These are phyloP conservation scores for Anarrhichthys ocellatus DNA, from an alignment of 2,113 vertebrate genomes.

Conservation along the genomic window DNA sequence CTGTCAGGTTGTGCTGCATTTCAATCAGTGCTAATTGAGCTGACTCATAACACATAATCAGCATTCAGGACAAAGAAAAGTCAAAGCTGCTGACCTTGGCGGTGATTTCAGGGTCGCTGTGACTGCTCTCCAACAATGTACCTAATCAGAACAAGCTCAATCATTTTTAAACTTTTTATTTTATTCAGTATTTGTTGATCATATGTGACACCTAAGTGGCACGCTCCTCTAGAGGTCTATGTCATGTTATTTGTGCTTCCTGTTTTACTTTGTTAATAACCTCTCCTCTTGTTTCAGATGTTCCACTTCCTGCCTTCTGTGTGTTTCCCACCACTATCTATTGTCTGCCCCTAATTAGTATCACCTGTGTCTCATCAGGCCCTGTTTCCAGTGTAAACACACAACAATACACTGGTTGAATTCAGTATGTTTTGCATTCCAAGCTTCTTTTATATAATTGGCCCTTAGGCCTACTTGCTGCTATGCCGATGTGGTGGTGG, in stretches of 20 bases:
- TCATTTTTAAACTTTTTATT: background rate
- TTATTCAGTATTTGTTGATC: too few relatives aligned
- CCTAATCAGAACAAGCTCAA: background rate
- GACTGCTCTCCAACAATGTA: too few relatives aligned
- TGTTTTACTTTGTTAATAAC: too few relatives aligned
- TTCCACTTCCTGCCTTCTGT: too few relatives aligned
- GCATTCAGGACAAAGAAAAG: slow-evolving; percentile 4
- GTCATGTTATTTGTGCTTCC: too few relatives aligned
- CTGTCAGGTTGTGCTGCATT: slow-evolving; percentile 1
- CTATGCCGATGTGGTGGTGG: background rate
- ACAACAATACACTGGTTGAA: background rate
- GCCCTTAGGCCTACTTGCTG: background rate
- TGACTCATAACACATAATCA: slow-evolving; percentile 11
- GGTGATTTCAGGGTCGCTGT: background rate
- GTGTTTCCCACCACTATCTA: too few relatives aligned
- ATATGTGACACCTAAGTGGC: too few relatives aligned
- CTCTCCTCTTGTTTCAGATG: too few relatives aligned
- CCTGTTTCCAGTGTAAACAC: too few relatives aligned
- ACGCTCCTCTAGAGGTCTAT: too few relatives aligned
- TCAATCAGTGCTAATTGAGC: slow-evolving; percentile 7
- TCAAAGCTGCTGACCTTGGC: slow-evolving; percentile 21
- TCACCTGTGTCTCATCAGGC: too few relatives aligned
- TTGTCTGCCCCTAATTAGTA: too few relatives aligned
- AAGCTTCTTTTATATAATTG: background rate
- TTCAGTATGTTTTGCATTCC: background rate